A percentile compares a stretch with the other conserved stretches of the same genome.
Evolutionary conservation across 2,113 vertebrate species (phyloP).

Genomic region (Anhinga anhinga): DNA sequence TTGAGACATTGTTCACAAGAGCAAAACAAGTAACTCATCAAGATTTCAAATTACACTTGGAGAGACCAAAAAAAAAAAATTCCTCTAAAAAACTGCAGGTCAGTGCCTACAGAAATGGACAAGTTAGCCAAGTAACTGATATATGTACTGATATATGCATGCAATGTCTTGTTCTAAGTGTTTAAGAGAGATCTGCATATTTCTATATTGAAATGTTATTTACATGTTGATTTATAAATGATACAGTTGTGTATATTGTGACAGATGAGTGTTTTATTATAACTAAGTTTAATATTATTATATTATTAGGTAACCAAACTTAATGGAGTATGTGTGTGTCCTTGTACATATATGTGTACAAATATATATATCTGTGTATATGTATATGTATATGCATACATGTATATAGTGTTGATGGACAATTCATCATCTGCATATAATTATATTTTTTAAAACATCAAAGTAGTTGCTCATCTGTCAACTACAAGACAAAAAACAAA

Average conservation of each 20-base stretch:
- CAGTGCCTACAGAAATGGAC: neutral
- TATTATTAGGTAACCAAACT: neutral
- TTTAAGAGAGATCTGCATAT: neutral
- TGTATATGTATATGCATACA: neutral
- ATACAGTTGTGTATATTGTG: neutral
- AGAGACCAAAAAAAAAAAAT: neutral
- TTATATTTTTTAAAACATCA: slow-evolving; percentile 15
- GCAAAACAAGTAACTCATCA: neutral
- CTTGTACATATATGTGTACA: neutral
- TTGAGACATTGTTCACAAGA: neutral
- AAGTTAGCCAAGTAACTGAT: neutral
- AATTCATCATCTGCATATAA: neutral
- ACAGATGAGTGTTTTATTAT: neutral
- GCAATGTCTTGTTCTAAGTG: neutral
- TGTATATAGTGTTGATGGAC: neutral
- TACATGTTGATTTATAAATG: neutral
- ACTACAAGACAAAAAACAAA: neutral
- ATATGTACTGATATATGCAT: neutral
- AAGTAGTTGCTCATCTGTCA: slow-evolving; percentile 43
- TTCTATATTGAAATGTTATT: neutral
- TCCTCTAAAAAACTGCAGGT: neutral
- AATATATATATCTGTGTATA: neutral
- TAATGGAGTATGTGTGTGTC: neutral
- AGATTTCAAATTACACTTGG: neutral
- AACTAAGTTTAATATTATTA: neutral